A percentile compares a stretch with the other conserved stretches of the same genome.
These are phyloP conservation scores for Diarsia dahlii DNA, from an alignment of 2,888 invertebrate species.

Conservation along the genomic window DNA sequence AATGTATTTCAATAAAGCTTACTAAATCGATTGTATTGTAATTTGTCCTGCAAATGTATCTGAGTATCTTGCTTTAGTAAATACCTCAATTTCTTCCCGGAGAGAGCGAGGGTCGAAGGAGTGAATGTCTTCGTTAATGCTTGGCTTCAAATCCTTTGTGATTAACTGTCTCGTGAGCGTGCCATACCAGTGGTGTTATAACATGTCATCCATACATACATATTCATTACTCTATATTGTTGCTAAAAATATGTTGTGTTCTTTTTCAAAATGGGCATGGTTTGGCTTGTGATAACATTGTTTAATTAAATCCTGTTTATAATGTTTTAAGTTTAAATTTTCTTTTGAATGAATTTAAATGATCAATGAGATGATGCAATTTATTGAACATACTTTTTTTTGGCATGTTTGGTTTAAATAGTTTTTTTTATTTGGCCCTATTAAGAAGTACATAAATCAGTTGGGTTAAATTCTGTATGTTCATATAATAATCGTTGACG, in stretches of 20 bases:
- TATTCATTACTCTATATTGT: constrained; percentile 55
- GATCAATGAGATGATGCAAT: neutral
- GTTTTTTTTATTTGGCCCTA: constrained; percentile 2
- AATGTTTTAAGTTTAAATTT: neutral
- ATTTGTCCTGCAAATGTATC: constrained; percentile 23
- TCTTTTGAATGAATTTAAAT: neutral
- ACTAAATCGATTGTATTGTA: constrained; percentile 32
- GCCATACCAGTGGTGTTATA: constrained; percentile 78
- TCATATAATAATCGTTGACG: constrained; percentile 27
- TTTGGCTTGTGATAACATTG: constrained; percentile 44
- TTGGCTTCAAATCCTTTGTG: constrained; percentile 81
- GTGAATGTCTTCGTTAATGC: constrained; percentile 78
- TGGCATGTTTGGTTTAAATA: constrained; percentile 20
- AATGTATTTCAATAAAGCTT: constrained; percentile 29
- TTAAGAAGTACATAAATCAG: neutral
- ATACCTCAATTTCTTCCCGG: constrained; percentile 50
- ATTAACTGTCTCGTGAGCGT: constrained; percentile 86
- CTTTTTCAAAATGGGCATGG: constrained; percentile 54
- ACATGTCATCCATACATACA: constrained; percentile 68
- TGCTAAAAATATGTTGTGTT: constrained; percentile 44
- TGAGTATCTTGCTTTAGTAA: constrained; percentile 37
- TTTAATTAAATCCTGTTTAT: constrained; percentile 23
- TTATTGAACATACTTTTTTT: neutral
- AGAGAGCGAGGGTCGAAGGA: constrained; percentile 69
- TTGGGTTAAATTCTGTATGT: constrained; percentile 1